Evolutionary conservation across 2,888 invertebrate species (phyloP), one percentile per base, ranked within the genome.

Genomic region (Diploptera punctata): DNA sequence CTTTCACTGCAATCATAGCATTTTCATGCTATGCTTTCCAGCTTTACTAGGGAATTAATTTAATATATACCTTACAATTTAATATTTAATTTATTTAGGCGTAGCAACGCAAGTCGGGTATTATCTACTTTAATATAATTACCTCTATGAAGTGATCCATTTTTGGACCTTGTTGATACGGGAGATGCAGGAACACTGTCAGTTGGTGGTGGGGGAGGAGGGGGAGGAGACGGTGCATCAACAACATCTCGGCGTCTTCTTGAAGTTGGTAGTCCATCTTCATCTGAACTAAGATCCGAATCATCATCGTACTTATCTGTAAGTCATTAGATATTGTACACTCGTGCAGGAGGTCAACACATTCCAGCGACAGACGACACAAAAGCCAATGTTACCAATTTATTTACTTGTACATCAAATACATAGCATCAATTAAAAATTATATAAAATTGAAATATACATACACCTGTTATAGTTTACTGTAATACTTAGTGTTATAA

Each of bases 151-250:
- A 67, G 29, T 18, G 68, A 67, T 29, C 61, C 43, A 43, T 49
- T 69, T 19, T 16, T 49, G n/a, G 67, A 57, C 9, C 60, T 57
- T 10, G 67, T 19, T 0, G 70, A 26, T 2, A 16, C 31, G n/a
- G 60, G 62, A 18, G 70, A 52, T 19, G 68, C 72, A 13, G 76
- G 61, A 1, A 74, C 71, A 21, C 65, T 57, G n/a, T 83, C 76
- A 13, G 79, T 79, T 21, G 83, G 81, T 21, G 83, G 82, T 1
- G 84, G 84, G 74, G 84, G 83, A 29, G 84, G 83, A 10, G 81
- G 83, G 77, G 77, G 83, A 79, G 82, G 83, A 78, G 74, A 80
- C 75, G 74, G 82, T 75, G 70, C 76, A 31, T 73, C 72, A 0
- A 24, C 24, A 5, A 7, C 19, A 24, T 44, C 19, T 26, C 26